These are phyloP conservation scores for Hirudinaria manillensis DNA, from an alignment of 2,888 invertebrate genomes.

Conservation along the genomic window DNA sequence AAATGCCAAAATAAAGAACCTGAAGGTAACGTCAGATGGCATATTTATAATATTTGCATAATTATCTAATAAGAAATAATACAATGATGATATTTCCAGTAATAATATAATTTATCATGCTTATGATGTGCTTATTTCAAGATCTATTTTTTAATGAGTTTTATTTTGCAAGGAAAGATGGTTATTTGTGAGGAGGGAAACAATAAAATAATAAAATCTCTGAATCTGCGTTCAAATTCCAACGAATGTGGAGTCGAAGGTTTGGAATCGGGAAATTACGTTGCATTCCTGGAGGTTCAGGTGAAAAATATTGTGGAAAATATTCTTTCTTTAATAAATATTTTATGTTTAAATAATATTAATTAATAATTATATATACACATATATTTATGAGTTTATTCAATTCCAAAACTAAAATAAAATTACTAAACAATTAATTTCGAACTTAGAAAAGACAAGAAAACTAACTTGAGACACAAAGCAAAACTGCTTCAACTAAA, in stretches of 20 bases:
- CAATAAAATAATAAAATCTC: not conserved
- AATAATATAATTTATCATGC: no score
- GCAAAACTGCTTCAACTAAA: no score
- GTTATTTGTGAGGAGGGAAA: conserved; percentile 7
- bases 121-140: no score
- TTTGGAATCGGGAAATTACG: not conserved
- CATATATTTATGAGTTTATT: no score
- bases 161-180: not conserved
- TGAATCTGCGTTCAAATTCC: not conserved
- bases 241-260: not conserved
- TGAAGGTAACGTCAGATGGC: conserved; percentile 3
- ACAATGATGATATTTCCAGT: no score
- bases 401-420: no score
- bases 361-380: no score
- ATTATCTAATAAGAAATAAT: not conserved
- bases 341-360: not conserved
- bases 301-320: not conserved
- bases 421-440: no score
- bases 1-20: conserved; percentile 16
- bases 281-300: not conserved
- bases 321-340: not conserved
- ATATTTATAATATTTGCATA: not conserved
- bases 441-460: no score
- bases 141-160: not conserved
- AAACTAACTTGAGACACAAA: no score